A percentile compares a stretch with the other conserved stretches of the same genome.
These are phyloP conservation scores for Gadopsis bispinosus DNA, from an alignment of 2,797 vertebrate genomes.

Conservation along the genomic window DNA sequence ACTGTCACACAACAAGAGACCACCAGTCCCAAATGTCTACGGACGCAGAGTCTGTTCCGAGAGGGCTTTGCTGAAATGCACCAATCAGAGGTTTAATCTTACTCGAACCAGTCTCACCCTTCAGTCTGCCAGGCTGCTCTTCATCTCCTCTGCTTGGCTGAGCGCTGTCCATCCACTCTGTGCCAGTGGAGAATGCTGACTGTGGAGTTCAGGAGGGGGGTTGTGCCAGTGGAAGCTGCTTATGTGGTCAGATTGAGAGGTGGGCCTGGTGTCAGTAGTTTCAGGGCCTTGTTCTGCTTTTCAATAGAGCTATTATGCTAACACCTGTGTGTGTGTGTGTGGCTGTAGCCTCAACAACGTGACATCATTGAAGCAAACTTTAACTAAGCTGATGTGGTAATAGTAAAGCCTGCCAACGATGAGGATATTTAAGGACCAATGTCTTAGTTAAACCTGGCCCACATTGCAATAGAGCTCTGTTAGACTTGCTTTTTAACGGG, in stretches of 20 bases:
- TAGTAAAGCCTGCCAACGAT: not conserved
- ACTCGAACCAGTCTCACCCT: constrained; percentile 25
- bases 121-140: constrained; percentile 14
- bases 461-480: not conserved
- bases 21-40: not conserved
- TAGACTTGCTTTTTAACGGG: not conserved
- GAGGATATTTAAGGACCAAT: not conserved
- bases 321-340: constrained; percentile 10
- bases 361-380: not conserved
- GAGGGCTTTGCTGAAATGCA: not conserved
- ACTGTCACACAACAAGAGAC: too few species aligned
- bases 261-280: constrained; percentile 46
- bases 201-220: constrained; percentile 50
- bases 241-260: constrained; percentile 57
- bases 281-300: constrained; percentile 26
- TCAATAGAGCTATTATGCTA: constrained; percentile 45
- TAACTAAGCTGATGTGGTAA: not conserved
- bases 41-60: not conserved
- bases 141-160: constrained; percentile 56
- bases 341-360: not conserved
- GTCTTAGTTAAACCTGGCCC: not conserved
- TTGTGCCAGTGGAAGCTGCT: constrained; percentile 68
- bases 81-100: not conserved
- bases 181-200: constrained; percentile 74
- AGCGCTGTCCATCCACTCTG: constrained; percentile 43